Evolutionary conservation across 2,888 invertebrate species (phyloP).

Genomic region (Habroteleia sp.): DNA sequence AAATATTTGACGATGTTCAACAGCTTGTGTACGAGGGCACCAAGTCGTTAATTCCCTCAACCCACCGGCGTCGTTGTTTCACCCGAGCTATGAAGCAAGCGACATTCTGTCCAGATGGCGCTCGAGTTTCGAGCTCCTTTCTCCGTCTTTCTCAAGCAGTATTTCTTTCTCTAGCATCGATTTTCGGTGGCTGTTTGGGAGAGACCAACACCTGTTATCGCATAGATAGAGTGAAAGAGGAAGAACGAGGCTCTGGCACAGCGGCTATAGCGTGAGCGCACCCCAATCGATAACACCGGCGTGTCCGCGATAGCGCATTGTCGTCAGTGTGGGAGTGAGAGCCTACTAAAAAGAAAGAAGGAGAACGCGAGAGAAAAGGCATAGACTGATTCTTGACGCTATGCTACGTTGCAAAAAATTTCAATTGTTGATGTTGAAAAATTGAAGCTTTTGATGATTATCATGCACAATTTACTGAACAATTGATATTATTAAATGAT

Average conservation of each 20-base stretch:
- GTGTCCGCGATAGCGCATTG: conserved; percentile 73
- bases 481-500: too few species aligned
- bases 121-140: conserved; percentile 31
- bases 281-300: conserved; percentile 78
- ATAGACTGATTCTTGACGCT: conserved; percentile 52
- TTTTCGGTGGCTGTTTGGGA: conserved; percentile 72
- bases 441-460: not conserved
- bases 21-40: conserved; percentile 58
- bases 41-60: conserved; percentile 56
- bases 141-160: conserved; percentile 10
- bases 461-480: too few species aligned
- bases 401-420: conserved; percentile 34
- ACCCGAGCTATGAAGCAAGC: conserved; percentile 39
- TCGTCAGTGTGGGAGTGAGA: conserved; percentile 57
- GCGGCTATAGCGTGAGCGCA: conserved; percentile 66
- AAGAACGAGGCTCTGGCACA: conserved; percentile 67
- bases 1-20: conserved; percentile 57
- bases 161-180: conserved; percentile 69
- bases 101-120: conserved; percentile 52
- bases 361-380: conserved; percentile 39
- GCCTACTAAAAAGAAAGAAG: conserved; percentile 27
- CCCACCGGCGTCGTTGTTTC: conserved; percentile 33
- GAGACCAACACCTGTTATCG: conserved; percentile 70
- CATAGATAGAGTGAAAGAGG: conserved; percentile 69
- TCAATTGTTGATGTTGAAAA: conserved; percentile 36